Base-by-base conservation (phyloP, 2,797 vertebrate species). In the Syngnathus rostellatus region DNA sequence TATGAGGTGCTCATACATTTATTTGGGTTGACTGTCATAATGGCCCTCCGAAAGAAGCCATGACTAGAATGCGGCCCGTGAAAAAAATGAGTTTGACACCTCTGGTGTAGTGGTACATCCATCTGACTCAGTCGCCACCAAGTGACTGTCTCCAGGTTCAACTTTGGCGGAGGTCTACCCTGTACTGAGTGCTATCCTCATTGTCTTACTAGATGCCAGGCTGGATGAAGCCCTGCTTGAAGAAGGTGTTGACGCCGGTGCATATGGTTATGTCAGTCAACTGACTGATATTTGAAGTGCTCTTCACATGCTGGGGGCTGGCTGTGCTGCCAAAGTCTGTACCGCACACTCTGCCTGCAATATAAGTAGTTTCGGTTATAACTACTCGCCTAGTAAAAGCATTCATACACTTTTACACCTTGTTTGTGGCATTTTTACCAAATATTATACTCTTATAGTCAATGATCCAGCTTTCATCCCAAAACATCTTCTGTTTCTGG, bases 381-480 rank as follows among this genome's bases (percentile, higher is more conserved):
- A 31, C 31, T 31, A 31, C 31, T 31, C 3, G 25, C 25, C 25
- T 25, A 25, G 25, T 25, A 25, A 43, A 43, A 43, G 11, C 41
- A 3, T 45, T 2, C 66, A 51, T n/a, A 61, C 37, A 59, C 21
- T 65, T 53, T 21, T 50, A 12, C 48, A 25, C 5, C 46, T 40
- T n/a, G 1, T 46, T 16, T n/a, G 1, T 53, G 48, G 21, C 31
- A 37, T 57, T 75, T 74, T 85, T 86, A 92, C 91, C 89, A 78
- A 91, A 89, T 65, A 89, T 76, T 65, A 91, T 87, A 68, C 77
- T 87, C 62, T 90, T 93, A 75, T 91, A 89, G 73, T 78, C 87
- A 71, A 92, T 89, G 69, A 92, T 91, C 92, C 92, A 93, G 76
- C 90, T 92, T 78, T 93, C 91, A 68, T 92, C 91, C 90, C 91